Evolutionary conservation across 2,113 vertebrate genomes (phyloP).

Genomic region (Chlamydotis undulata): DNA sequence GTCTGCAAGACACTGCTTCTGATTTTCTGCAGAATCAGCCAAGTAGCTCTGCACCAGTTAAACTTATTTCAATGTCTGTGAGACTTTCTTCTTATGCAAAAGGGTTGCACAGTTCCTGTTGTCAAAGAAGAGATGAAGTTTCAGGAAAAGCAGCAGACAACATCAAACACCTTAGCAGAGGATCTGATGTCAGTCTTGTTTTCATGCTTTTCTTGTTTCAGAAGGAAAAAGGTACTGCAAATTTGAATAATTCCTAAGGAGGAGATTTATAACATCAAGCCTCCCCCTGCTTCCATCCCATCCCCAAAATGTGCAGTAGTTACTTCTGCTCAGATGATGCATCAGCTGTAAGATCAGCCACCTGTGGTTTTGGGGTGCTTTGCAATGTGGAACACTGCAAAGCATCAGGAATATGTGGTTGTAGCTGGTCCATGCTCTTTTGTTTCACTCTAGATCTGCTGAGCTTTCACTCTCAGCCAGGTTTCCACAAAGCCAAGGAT

Average conservation of each 20-base stretch:
- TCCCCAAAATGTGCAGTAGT: not conserved
- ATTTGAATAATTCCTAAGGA: not conserved
- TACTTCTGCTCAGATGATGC: not conserved
- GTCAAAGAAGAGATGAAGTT: not conserved
- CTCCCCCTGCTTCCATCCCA: no score
- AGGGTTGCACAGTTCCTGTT: not conserved
- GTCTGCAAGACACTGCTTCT: not conserved
- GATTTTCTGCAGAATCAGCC: conserved; percentile 10
- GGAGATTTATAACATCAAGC: not conserved
- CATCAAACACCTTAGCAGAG: not conserved
- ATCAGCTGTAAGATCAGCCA: not conserved
- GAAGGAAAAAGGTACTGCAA: not conserved
- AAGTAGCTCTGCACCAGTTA: conserved; percentile 11
- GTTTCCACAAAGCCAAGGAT: not conserved
- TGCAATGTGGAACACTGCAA: not conserved
- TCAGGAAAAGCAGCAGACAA: not conserved
- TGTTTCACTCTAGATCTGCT: not conserved
- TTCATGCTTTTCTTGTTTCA: not conserved
- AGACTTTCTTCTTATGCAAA: not conserved
- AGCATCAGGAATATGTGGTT: not conserved
- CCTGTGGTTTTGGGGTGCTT: not conserved
- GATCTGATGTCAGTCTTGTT: not conserved
- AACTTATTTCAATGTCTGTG: not conserved
- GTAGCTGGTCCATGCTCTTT: not conserved
- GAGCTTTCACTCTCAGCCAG: not conserved